Evolutionary conservation across 2,113 vertebrate species (phyloP).

Genomic region (Pagrus major): DNA sequence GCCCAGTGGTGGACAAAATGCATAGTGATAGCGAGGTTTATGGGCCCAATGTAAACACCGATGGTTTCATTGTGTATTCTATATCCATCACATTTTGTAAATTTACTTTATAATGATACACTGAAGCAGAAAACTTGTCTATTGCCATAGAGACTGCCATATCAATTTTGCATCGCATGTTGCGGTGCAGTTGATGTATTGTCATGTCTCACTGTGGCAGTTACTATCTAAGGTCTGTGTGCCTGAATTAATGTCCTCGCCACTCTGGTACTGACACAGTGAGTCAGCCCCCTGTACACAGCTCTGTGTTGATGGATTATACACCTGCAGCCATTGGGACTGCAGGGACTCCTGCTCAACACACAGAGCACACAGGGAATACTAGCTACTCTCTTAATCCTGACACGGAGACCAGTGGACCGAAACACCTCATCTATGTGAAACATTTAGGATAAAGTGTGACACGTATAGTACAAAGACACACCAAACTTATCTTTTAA

Average conservation of each 20-base stretch:
- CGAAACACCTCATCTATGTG: slow-evolving; percentile 43
- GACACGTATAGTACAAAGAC: background rate
- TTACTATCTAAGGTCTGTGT: slow-evolving; percentile 58
- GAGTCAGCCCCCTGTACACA: slow-evolving; percentile 64
- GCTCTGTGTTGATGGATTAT: slow-evolving; percentile 76
- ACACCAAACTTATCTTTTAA: slow-evolving; percentile 1
- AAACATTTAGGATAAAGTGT: slow-evolving; percentile 18
- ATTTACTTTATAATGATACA: no score
- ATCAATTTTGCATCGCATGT: slow-evolving; percentile 47
- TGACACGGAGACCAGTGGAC: slow-evolving; percentile 57
- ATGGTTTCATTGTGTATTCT: no score
- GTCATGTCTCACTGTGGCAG: slow-evolving; percentile 53
- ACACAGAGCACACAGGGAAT: slow-evolving; percentile 57
- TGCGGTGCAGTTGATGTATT: slow-evolving; percentile 53
- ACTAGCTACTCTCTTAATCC: slow-evolving; percentile 61
- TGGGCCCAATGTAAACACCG: no score
- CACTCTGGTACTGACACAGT: slow-evolving; percentile 61
- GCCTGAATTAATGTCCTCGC: slow-evolving; percentile 69
- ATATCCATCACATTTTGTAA: no score
- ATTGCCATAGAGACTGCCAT: background rate
- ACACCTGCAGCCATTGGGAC: slow-evolving; percentile 74
- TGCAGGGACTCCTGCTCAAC: slow-evolving; percentile 64
- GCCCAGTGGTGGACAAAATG: no score
- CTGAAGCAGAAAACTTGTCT: no score
- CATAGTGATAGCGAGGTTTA: no score